Base-by-base conservation (phyloP, 2,797 vertebrate species). In the Melanotaenia parkinsoni region DNA sequence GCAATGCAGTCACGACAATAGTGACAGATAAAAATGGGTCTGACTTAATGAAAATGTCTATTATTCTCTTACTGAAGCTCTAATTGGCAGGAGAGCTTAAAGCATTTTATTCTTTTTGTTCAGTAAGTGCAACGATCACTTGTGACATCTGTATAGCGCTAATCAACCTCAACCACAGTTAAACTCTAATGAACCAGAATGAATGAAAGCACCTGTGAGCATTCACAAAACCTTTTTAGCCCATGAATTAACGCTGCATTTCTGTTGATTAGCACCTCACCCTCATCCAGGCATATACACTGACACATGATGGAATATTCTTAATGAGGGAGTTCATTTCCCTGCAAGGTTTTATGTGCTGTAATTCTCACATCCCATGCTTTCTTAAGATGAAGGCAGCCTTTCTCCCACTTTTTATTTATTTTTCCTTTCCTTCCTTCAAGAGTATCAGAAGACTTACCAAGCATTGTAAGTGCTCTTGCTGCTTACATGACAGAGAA, bases 131-230 rank as follows among this genome's bases (percentile, higher is more conserved):
- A 20, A 20, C 9, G 45, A n/a, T 47, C 8, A 10, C n/a, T 11
- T 59, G 43, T 43, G 24, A 67, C 26, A 1, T 13, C 24, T 45
- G 10, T 14, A 59, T 8, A 38, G 37, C 22, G 50, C 40, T 28
- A 22, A 33, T 40, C 26, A 12, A 8, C 18, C 58, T 69, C 26
- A 68, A 18, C 26, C 35, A 43, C 14, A 33, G 26, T 63, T 62
- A 3, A 47, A 32, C n/a, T 33, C 35, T 69, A 54, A 60, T 47
- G 16, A 51, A 0, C 11, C 14, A 18, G 26, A 75, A 43, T 45
- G 35, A 59, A 50, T 67, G 24, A 38, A 61, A 70, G 51, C 33
- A 70, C 40, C 66, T 20, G 26, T 37, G 26, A 35, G 18, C 18
- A 20, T 45, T 45, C 16, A 45, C 43, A 45, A 20, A 45, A 20